phyloP scores from a whole-genome alignment of 2,888 invertebrate genomes.

The Muscina levida region DNA sequence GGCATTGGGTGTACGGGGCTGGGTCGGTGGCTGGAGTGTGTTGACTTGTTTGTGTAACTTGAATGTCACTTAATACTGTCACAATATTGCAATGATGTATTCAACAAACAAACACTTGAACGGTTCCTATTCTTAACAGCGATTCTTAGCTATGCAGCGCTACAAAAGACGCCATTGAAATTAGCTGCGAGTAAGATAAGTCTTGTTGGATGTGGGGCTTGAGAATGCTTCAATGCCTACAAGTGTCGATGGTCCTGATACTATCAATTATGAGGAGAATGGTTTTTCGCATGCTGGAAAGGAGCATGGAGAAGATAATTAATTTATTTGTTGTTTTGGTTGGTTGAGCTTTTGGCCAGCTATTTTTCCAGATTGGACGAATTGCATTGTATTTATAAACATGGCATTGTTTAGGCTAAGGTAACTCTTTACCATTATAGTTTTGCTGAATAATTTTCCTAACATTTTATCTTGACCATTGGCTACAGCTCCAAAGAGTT shows the following conservation, averaged over 20 bases:
- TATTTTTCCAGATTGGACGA: too few species aligned
- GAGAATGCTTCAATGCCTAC: slow-evolving; percentile 27
- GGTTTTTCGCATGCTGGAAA: too few species aligned
- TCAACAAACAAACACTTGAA: slow-evolving; percentile 37
- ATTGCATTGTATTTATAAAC: too few species aligned
- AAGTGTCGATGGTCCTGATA: not conserved
- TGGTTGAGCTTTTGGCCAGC: too few species aligned
- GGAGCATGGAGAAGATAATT: too few species aligned
- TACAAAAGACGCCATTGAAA: slow-evolving; percentile 50
- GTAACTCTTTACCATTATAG: too few species aligned
- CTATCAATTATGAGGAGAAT: too few species aligned
- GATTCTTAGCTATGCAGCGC: slow-evolving; percentile 35
- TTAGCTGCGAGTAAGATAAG: slow-evolving; percentile 49
- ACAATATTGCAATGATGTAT: slow-evolving; percentile 54
- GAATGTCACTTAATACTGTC: slow-evolving; percentile 62
- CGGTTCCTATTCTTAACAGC: slow-evolving; percentile 1
- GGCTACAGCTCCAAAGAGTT: too few species aligned
- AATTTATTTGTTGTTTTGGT: too few species aligned
- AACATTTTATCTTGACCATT: too few species aligned
- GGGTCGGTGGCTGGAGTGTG: not conserved
- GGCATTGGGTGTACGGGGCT: slow-evolving; percentile 10
- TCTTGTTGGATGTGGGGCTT: slow-evolving; percentile 18
- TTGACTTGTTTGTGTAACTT: slow-evolving; percentile 29
- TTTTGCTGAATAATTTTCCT: too few species aligned
- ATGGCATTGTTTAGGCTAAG: too few species aligned